Evolutionary conservation across 2,113 vertebrate genomes (phyloP), one percentile per base, ranked within the genome.

Genomic region (Gambusia affinis): DNA sequence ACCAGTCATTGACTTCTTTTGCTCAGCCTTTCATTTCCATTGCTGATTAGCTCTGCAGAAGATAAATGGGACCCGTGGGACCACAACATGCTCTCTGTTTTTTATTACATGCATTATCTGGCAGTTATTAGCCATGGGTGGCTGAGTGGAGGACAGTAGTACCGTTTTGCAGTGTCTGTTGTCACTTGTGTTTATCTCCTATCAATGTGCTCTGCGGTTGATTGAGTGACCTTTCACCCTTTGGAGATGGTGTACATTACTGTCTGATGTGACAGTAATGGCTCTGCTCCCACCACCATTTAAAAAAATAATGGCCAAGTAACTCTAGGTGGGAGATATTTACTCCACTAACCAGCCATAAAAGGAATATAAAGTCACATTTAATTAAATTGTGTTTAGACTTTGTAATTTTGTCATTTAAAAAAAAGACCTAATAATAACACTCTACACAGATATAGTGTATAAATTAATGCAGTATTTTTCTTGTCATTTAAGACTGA

Each of bases 41-140:
- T 70, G 76, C 90, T 89, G 87, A 90, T 92, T 83, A 89, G 73
- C 78, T 76, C 72, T 74, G 15, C 5, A 12, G 35, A 88, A 90
- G 88, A 90, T 69, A 84, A 83, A 92, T 89, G 85, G 76, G 69
- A 77, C 84, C 78, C 61, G 81, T 66, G 85, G 87, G 83, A 87
- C 79, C 35, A 64, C 74, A 83, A 76, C 80, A 82, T 79, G 85
- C 80, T 86, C 85, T 81, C 78, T 75, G 83, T 74, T 91, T 89
- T 75, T 93, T 89, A 87, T 89, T 88, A 87, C 86, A 80, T 70
- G 65, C 83, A 85, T 92, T 85, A 83, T 83, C 80, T 87, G 88
- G 82, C 89, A 90, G 87, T 92, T 88, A 90, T 92, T 88, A 89
- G 88, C 85, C 79, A 89, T 76, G 87, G 90, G 87, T 91, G 90